Conservation (phyloP, 2,888 invertebrate genomes). For the Harpalus rufipes region DNA sequence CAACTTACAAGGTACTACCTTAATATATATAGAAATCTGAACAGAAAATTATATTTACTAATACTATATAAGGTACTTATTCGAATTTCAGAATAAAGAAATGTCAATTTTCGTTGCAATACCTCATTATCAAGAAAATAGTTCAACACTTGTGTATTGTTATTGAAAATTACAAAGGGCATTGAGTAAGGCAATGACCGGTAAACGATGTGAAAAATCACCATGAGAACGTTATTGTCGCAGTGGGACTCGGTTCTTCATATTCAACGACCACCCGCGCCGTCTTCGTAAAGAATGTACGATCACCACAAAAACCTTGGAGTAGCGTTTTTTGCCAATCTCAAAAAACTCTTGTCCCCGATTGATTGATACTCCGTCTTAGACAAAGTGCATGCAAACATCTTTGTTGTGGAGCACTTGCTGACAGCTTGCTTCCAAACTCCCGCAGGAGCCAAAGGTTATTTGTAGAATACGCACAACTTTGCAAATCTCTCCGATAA, state of each 20-base stretch:
- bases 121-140: no score
- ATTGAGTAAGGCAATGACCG: slow-evolving; percentile 39
- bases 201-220: slow-evolving; percentile 63
- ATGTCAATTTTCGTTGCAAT: no score
- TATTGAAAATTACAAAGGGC: no score
- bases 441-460: slow-evolving; percentile 39
- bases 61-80: no score
- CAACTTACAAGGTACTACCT: no score
- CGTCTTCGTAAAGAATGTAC: slow-evolving; percentile 47
- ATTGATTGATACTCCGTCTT: slow-evolving; percentile 65
- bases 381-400: slow-evolving; percentile 64
- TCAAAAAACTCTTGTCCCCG: slow-evolving; percentile 55
- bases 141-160: no score
- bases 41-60: no score
- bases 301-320: slow-evolving; percentile 38
- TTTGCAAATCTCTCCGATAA: slow-evolving; percentile 36
- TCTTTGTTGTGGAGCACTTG: slow-evolving; percentile 56
- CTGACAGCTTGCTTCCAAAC: slow-evolving; percentile 29
- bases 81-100: no score
- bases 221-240: slow-evolving; percentile 56
- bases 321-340: slow-evolving; percentile 14
- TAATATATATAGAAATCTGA: no score
- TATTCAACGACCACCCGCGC: slow-evolving; percentile 59
- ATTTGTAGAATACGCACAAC: slow-evolving; percentile 21
- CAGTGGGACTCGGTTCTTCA: slow-evolving; percentile 33